Evolutionary conservation across 2,888 invertebrate genomes (phyloP).

Genomic region (Frankliniella fusca): DNA sequence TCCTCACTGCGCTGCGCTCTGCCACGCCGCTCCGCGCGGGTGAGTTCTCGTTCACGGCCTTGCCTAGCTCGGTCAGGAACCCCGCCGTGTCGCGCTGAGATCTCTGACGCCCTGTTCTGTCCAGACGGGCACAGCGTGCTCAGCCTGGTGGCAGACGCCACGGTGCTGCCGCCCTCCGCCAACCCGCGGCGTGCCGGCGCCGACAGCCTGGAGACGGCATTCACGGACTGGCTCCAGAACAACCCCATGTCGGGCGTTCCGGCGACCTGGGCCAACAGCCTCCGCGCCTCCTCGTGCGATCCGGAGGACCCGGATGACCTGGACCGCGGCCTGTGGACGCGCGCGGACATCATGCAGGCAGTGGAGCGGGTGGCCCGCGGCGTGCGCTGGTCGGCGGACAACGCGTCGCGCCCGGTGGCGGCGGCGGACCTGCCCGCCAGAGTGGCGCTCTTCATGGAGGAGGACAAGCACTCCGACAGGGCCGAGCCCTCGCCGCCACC

Average conservation of each 20-base stretch:
- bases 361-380: constrained; percentile 43
- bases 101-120: neutral
- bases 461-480: constrained; percentile 34
- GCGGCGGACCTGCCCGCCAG: constrained; percentile 42
- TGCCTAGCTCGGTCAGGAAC: neutral
- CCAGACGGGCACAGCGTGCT: constrained; percentile 15
- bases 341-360: neutral
- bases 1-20: neutral
- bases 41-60: neutral
- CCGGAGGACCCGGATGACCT: neutral
- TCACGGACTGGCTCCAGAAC: constrained; percentile 45
- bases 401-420: constrained; percentile 41
- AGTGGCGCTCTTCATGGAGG: constrained; percentile 40
- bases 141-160: constrained; percentile 63
- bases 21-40: neutral
- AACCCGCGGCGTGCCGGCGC: constrained; percentile 76
- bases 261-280: neutral
- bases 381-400: constrained; percentile 46
- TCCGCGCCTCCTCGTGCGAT: neutral
- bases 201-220: constrained; percentile 75
- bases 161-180: constrained; percentile 72
- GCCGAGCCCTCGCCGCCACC: constrained; percentile 43
- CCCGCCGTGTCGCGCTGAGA: neutral
- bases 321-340: constrained; percentile 1
- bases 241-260: constrained; percentile 42